Percentiles rank a stretch among this genome's conserved stretches.
These are phyloP conservation scores for Antedon mediterranea DNA, from an alignment of 53 echinoderm and acorn worm genomes.

Conservation along the genomic window DNA sequence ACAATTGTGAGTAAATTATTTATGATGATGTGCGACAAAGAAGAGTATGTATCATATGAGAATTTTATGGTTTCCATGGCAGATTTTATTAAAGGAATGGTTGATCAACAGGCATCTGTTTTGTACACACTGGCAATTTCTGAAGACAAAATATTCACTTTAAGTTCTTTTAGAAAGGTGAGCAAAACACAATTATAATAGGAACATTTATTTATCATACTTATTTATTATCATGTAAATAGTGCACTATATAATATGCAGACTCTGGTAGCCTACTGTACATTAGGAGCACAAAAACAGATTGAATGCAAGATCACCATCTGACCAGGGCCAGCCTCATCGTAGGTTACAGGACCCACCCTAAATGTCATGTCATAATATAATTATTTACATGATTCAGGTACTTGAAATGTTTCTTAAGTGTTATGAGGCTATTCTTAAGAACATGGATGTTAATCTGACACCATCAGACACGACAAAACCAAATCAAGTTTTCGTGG, in stretches of 20 bases:
- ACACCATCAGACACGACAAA: background rate
- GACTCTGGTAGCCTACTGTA: too few species aligned
- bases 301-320: too few species aligned
- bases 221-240: too few species aligned
- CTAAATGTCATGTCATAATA: too few species aligned
- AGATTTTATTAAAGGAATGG: slow-evolving; percentile 60
- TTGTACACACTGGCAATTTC: slow-evolving; percentile 37
- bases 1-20: background rate
- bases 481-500: background rate
- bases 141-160: background rate
- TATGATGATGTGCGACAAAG: background rate
- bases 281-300: too few species aligned
- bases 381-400: background rate
- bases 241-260: too few species aligned
- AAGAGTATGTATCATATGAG: slow-evolving; percentile 25
- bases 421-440: background rate
- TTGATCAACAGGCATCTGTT: slow-evolving; percentile 59
- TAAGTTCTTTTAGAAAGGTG: background rate
- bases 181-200: too few species aligned
- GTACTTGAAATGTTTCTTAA: background rate
- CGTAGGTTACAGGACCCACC: too few species aligned
- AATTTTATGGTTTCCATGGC: slow-evolving; percentile 59
- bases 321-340: too few species aligned
- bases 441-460: background rate
- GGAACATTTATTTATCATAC: too few species aligned